Evolutionary conservation across 2,888 invertebrate genomes (phyloP).

Genomic region (Coecobrya sp.): DNA sequence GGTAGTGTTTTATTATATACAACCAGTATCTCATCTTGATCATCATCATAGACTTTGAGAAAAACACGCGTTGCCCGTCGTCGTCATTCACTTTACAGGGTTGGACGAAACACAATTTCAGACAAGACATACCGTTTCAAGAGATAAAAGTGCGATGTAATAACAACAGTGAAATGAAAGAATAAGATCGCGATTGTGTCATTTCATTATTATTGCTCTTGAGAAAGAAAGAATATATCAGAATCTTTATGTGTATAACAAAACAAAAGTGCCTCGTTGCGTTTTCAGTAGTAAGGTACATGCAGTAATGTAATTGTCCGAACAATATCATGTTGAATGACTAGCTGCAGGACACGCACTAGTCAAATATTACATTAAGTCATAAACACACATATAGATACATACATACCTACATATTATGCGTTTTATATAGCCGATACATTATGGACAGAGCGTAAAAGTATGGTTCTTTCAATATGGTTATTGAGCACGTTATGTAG

Average conservation of each 20-base stretch:
- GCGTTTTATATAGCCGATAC: too few relatives aligned
- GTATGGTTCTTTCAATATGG: constrained; percentile 9
- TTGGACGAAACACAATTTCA: constrained; percentile 51
- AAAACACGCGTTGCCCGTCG: constrained; percentile 37
- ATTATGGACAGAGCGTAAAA: too few relatives aligned
- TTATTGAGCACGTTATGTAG: constrained; percentile 43
- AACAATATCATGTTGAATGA: constrained; percentile 12
- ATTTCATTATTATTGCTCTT: constrained; percentile 47
- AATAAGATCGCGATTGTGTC: constrained; percentile 70
- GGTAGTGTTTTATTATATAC: neutral
- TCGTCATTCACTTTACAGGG: constrained; percentile 55
- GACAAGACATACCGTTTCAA: constrained; percentile 70
- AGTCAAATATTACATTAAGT: constrained; percentile 30
- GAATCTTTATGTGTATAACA: neutral
- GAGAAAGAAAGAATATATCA: constrained; percentile 29
- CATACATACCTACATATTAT: constrained; percentile 14
- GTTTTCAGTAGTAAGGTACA: neutral
- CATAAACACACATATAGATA: constrained; percentile 36
- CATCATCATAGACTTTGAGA: neutral
- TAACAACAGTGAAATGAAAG: constrained; percentile 36
- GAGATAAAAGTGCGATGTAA: constrained; percentile 25
- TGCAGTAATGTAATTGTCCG: neutral
- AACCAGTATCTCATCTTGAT: neutral
- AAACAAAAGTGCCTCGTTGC: neutral
- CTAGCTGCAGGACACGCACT: constrained; percentile 43